Percentiles rank a stretch among this genome's conserved stretches.
Evolutionary conservation across 2,888 invertebrate species (phyloP).

Genomic region (Herminia tarsipennalis): DNA sequence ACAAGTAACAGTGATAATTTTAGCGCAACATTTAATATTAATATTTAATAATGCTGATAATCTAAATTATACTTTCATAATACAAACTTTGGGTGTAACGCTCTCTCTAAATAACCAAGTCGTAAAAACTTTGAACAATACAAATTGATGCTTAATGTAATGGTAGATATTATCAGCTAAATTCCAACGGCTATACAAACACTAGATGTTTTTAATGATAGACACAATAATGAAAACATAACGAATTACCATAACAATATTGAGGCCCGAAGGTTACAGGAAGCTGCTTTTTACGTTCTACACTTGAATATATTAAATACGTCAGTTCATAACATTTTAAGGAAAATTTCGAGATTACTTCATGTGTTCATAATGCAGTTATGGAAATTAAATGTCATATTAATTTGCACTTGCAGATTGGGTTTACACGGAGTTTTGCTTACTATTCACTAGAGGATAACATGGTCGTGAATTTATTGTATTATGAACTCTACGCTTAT

Average conservation of each 20-base stretch:
- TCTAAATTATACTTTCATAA: not conserved
- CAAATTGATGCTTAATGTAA: not conserved
- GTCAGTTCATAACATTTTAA: too few species aligned
- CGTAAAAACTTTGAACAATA: not conserved
- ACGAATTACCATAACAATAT: slow-evolving; percentile 55
- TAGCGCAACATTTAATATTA: too few species aligned
- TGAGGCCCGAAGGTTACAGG: slow-evolving; percentile 43
- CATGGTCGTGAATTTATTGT: too few species aligned
- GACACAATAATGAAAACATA: slow-evolving; percentile 26
- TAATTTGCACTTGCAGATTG: slow-evolving; percentile 27
- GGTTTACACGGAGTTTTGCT: too few species aligned
- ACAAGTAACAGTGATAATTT: too few species aligned
- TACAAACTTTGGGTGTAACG: not conserved
- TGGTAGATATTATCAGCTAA: slow-evolving; percentile 11
- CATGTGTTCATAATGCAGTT: slow-evolving; percentile 3
- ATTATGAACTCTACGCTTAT: too few species aligned
- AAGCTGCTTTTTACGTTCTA: slow-evolving; percentile 41
- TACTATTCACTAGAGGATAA: too few species aligned
- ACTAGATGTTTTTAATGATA: slow-evolving; percentile 34
- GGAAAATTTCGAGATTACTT: too few species aligned
- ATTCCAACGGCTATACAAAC: slow-evolving; percentile 25
- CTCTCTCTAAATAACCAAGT: not conserved
- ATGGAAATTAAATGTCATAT: slow-evolving; percentile 17
- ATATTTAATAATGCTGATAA: too few species aligned
- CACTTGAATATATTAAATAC: too few species aligned